phyloP scores from a whole-genome alignment of 2,113 vertebrate species.

The Halichoerus grypus region DNA sequence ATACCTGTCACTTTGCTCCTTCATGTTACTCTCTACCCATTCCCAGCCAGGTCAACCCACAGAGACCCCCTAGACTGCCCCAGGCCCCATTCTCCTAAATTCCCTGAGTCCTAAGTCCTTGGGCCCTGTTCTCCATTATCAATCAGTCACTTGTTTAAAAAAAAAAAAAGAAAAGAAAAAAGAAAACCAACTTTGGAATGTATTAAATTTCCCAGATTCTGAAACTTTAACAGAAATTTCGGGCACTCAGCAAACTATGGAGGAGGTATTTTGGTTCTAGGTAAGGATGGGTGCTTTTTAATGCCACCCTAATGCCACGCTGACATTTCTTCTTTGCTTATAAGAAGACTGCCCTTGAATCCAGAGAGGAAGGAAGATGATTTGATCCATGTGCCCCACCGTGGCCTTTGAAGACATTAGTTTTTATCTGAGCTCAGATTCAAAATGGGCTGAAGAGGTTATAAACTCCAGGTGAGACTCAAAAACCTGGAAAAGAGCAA shows the following conservation, averaged over 20 bases:
- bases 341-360: background rate
- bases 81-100: background rate
- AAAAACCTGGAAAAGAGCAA: background rate
- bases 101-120: background rate
- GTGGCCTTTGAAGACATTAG: background rate
- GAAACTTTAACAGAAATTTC: constrained; percentile 25
- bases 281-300: constrained; percentile 8
- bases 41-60: background rate
- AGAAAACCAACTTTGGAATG: too few relatives aligned
- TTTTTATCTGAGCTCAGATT: constrained; percentile 10
- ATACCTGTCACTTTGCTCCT: background rate
- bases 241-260: background rate
- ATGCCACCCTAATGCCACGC: background rate
- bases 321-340: constrained; percentile 16
- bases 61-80: background rate
- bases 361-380: background rate
- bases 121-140: background rate
- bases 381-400: background rate
- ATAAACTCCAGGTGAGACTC: background rate
- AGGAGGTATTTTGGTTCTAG: background rate
- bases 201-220: background rate
- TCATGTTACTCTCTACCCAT: background rate
- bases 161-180: background rate
- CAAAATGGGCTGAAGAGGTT: background rate
- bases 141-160: background rate